Percentiles rank a stretch among this genome's conserved stretches.
Conservation (phyloP, 1,140 invertebrate species). For the Cardiocondyla obscurior region DNA sequence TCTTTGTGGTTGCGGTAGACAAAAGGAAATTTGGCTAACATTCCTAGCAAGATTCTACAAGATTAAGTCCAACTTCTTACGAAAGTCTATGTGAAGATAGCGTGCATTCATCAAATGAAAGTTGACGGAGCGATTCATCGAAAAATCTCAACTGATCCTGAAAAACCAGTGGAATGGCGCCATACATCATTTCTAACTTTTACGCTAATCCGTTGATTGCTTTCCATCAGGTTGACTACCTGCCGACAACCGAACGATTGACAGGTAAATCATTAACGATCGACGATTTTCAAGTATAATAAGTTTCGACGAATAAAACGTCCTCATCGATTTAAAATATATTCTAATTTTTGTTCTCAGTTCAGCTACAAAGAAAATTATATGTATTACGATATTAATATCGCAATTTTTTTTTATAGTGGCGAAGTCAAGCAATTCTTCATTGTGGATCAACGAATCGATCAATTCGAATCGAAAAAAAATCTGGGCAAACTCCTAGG, state of each 20-base stretch:
- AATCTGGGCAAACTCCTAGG: constrained; percentile 23
- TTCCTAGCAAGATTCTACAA: neutral
- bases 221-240: constrained; percentile 58
- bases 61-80: neutral
- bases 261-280: constrained; percentile 15
- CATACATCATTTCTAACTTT: neutral
- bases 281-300: constrained; percentile 31
- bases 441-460: constrained; percentile 41
- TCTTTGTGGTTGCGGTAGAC: neutral
- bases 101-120: neutral
- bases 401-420: neutral
- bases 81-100: constrained; percentile 6
- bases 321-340: constrained; percentile 52
- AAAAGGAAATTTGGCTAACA: neutral
- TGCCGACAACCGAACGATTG: constrained; percentile 60
- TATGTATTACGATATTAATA: neutral
- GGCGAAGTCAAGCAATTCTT: constrained; percentile 48
- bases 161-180: neutral
- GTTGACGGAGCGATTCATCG: neutral
- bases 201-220: constrained; percentile 71
- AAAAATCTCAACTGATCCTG: constrained; percentile 19
- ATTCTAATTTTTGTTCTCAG: neutral
- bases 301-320: constrained; percentile 42
- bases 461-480: neutral
- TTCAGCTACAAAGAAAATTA: neutral